Evolutionary conservation across 1,140 invertebrate genomes (phyloP), one percentile per base, ranked within the genome.

Genomic region (Lasaia peninsularis): DNA sequence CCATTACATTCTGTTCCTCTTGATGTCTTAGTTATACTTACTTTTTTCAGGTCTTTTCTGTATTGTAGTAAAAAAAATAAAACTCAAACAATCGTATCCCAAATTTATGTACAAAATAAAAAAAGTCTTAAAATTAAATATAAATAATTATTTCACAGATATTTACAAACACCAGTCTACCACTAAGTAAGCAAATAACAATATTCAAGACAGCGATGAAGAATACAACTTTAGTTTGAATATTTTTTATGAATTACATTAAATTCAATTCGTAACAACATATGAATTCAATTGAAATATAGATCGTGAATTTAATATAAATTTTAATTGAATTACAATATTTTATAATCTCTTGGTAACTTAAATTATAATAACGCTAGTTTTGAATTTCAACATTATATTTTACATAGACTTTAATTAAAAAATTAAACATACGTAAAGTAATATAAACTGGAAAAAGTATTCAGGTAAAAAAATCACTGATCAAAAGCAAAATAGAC

Each of bases 91-190:
- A 20, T 40, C 3, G 9, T 40, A 40, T 40, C 37, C 37, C 37
- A 44, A 44, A 10, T 44, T 44, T 44, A 44, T 44, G 16, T 44
- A 44, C 40, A 44, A 44, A 44, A 18, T 44, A n/a, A n/a, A 44
- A 44, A 44, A 16, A 44, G 11, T 20, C 40, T 44, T 44, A 44
- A 5, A 44, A 20, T 44, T 44, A 44, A 48, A 24, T 5, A 48
- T 48, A 48, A 48, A 48, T 48, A 48, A 10, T 48, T 48, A 48
- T 48, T 48, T 48, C 44, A 48, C 44, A 48, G 21, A 48, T 48
- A 48, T 48, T 48, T 48, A 48, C 44, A 48, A 48, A 48, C 44
- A 48, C 44, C 44, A 48, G 44, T 48, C 20, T 20, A 48, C 44
- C 20, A 21, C 7, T 11, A 48, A 20, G 44, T 48, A 48, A 48